Evolutionary conservation across 2,797 vertebrate genomes (phyloP).

Genomic region (Poeciliopsis turneri): DNA sequence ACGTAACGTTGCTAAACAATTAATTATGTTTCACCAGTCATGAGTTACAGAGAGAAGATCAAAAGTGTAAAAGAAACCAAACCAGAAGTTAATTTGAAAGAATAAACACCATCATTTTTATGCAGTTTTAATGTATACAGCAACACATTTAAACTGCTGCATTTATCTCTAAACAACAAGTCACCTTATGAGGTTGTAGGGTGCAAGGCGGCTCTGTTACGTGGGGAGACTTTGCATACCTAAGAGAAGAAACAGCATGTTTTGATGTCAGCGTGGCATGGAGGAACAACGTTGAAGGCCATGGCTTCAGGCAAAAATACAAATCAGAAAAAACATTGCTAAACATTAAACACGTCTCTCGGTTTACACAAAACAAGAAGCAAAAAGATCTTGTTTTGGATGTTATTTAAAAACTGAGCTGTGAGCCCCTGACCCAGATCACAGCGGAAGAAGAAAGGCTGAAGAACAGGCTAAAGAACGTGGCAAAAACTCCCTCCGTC

Average conservation of each 20-base stretch:
- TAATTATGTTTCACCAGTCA: slow-evolving; percentile 23
- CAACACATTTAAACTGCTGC: slow-evolving; percentile 50
- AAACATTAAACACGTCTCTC: slow-evolving; percentile 58
- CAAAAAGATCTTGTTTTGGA: slow-evolving; percentile 59
- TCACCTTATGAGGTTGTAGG: slow-evolving; percentile 25
- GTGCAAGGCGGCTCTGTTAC: slow-evolving; percentile 51
- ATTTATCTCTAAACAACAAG: slow-evolving; percentile 72
- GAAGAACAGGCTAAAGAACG: slow-evolving; percentile 21
- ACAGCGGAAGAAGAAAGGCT: slow-evolving; percentile 67
- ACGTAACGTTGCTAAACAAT: slow-evolving; percentile 24
- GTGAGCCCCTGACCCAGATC: slow-evolving; percentile 42
- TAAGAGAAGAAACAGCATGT: slow-evolving; percentile 61
- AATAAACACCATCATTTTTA: slow-evolving; percentile 42
- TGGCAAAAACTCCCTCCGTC: slow-evolving; percentile 22
- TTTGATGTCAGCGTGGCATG: slow-evolving; percentile 62
- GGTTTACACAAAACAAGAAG: slow-evolving; percentile 54
- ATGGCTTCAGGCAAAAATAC: slow-evolving; percentile 56
- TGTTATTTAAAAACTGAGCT: slow-evolving; percentile 50
- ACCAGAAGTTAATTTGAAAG: slow-evolving; percentile 45
- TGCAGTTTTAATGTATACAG: slow-evolving; percentile 53
- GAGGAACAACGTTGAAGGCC: slow-evolving; percentile 72
- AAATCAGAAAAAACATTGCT: slow-evolving; percentile 58
- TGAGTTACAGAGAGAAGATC: slow-evolving; percentile 24
- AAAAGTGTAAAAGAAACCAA: slow-evolving; percentile 24
- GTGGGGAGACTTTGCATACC: slow-evolving; percentile 55